Evolutionary conservation across 2,113 vertebrate genomes (phyloP).

Genomic region (Strix uralensis): DNA sequence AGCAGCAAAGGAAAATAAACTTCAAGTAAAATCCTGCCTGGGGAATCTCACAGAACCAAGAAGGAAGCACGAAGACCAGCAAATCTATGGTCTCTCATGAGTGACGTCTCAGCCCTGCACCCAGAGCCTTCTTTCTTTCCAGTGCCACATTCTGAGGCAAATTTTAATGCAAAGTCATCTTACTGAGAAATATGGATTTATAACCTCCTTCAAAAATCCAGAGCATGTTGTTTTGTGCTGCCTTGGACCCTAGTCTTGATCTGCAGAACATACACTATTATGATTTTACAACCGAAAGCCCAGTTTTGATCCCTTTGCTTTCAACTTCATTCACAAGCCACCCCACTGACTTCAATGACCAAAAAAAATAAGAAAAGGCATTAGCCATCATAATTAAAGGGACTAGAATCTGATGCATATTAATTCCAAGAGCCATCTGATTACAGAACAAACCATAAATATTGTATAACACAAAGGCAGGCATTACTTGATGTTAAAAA

Average conservation of each 20-base stretch:
- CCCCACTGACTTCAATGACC: background rate
- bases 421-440: background rate
- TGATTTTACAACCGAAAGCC: background rate
- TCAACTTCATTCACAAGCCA: background rate
- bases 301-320: background rate
- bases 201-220: background rate
- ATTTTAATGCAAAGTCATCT: background rate
- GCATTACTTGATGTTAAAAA: background rate
- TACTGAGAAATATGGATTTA: background rate
- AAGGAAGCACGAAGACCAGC: background rate
- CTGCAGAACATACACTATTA: background rate
- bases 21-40: background rate
- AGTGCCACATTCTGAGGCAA: background rate
- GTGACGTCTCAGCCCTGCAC: background rate
- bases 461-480: background rate
- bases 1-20: background rate
- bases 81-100: rapidly evolving
- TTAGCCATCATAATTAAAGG: background rate
- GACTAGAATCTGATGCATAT: background rate
- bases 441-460: background rate
- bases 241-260: background rate
- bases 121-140: background rate
- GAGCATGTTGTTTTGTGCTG: background rate
- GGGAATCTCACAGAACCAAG: background rate
- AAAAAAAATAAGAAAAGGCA: background rate